Evolutionary conservation across 2,797 vertebrate genomes (phyloP).

Genomic region (Cynopterus sphinx): DNA sequence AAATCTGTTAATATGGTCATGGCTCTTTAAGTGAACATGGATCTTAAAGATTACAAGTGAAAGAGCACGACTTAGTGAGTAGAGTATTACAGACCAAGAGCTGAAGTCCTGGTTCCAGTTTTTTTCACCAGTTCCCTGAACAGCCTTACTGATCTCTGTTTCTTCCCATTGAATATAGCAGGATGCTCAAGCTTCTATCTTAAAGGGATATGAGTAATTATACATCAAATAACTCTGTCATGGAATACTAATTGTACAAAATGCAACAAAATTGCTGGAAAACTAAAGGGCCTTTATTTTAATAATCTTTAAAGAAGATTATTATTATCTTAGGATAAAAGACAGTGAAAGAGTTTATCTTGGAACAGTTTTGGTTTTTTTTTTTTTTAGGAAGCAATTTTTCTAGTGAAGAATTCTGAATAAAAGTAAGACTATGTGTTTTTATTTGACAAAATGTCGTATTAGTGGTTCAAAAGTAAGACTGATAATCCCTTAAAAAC

Average conservation of each 20-base stretch:
- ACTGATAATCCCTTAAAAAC: conserved; percentile 60
- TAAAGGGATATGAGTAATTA: not conserved
- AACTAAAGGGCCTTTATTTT: conserved; percentile 55
- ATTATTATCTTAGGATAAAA: not conserved
- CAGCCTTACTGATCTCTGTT: not conserved
- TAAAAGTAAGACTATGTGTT: conserved; percentile 59
- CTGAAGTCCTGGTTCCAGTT: not conserved
- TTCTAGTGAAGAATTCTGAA: conserved; percentile 71
- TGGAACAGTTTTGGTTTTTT: conserved; percentile 3
- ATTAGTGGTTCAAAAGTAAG: conserved; percentile 66
- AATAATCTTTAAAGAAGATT: not conserved
- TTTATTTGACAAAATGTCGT: conserved; percentile 73
- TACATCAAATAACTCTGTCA: not conserved
- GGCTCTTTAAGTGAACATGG: not conserved
- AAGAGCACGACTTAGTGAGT: not conserved
- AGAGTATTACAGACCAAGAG: not conserved
- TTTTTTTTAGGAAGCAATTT: conserved; percentile 68
- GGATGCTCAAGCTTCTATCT: not conserved
- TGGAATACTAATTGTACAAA: conserved; percentile 50
- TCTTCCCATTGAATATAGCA: not conserved
- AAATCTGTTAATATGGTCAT: not conserved
- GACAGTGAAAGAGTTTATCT: conserved; percentile 45
- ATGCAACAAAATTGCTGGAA: conserved; percentile 23
- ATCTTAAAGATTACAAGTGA: not conserved
- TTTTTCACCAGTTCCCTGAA: not conserved